A percentile compares a stretch with the other conserved stretches of the same genome.
phyloP scores from a whole-genome alignment of 2,797 vertebrate species.

The Pangasius krempfi region DNA sequence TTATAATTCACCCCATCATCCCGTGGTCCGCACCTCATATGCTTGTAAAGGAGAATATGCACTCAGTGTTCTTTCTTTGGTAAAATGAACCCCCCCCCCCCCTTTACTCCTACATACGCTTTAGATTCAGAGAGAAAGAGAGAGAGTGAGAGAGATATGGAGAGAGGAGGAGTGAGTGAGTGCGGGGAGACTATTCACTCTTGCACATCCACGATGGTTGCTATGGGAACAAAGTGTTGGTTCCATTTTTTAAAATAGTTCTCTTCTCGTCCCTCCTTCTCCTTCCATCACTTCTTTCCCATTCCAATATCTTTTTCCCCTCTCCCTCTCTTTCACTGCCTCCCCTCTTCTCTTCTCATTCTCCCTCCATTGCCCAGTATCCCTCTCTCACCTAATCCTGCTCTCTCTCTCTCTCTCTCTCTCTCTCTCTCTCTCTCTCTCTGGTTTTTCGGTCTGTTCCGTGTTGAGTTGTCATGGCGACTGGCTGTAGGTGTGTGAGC shows the following conservation, averaged over 20 bases:
- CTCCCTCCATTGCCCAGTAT: slow-evolving; percentile 12
- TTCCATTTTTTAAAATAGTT: slow-evolving; percentile 57
- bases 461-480: slow-evolving; percentile 54
- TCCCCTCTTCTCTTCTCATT: slow-evolving; percentile 2
- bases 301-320: slow-evolving; percentile 17
- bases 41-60: slow-evolving; percentile 28
- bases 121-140: slow-evolving; percentile 33
- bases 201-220: slow-evolving; percentile 54
- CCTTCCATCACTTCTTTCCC: slow-evolving; percentile 36
- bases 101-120: slow-evolving; percentile 30
- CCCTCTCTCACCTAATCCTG: slow-evolving; percentile 31
- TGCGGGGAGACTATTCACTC: slow-evolving; percentile 46
- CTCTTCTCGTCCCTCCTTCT: slow-evolving; percentile 48
- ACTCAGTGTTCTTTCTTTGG: slow-evolving; percentile 25
- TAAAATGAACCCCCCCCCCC: neutral
- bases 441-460: slow-evolving; percentile 43
- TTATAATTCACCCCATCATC: neutral
- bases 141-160: slow-evolving; percentile 6
- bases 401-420: slow-evolving; percentile 4
- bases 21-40: neutral
- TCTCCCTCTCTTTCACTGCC: slow-evolving; percentile 19
- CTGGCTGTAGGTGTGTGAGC: slow-evolving; percentile 55
- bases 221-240: slow-evolving; percentile 58
- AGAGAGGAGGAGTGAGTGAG: neutral
- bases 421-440: slow-evolving; percentile 27